Base-by-base conservation (phyloP, 53 echinoderm and acorn worm species). In the Actinopyga echinites region DNA sequence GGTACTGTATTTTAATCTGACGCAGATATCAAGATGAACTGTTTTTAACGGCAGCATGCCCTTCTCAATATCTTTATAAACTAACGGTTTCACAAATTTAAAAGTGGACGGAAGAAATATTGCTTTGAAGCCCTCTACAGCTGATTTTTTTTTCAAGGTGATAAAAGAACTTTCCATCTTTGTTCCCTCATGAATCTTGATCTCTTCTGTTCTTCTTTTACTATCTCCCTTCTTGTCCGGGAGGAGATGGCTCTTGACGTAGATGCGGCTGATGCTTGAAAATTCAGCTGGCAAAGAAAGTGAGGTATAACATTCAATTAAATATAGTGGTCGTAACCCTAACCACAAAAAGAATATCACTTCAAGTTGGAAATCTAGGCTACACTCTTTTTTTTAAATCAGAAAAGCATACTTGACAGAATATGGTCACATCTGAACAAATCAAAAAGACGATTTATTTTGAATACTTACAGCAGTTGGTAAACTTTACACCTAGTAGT, bases 221-320 rank as follows among this genome's bases (percentile, higher is more conserved):
- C 87, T 88, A 28, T 96, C 94, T 13, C 94, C 94, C 64, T 96
- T 96, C 86, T 92, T 96, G 86, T 96, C 97, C 0, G 97, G 97
- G n/a, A 96, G 90, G 12, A 96, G 88, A 19, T 88, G 91, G 79
- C 97, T 90, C 54, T 85, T 75, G 63, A 96, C 79, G 67, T 92
- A 92, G 23, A 96, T 75, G 19, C 93, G 85, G 10, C 84, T 88
- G 58, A 96, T 89, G 83, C 83, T 96, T 32, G 97, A 90, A 79
- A 94, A 87, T 74, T 96, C 97, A 35, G 90, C 97, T 96, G 77
- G 32, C 32, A 87, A 69, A 26, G 31, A 77, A 84, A 28, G 43
- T 4, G 2, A 29, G 1, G 55, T 26, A 45, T 49, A 33, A 15
- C 15, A 32, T 13, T 36, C 15, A 49, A 49, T 49, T 49, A 49